These are phyloP conservation scores for Rhogogaster chlorosoma DNA, from an alignment of 2,888 invertebrate species.

Conservation along the genomic window DNA sequence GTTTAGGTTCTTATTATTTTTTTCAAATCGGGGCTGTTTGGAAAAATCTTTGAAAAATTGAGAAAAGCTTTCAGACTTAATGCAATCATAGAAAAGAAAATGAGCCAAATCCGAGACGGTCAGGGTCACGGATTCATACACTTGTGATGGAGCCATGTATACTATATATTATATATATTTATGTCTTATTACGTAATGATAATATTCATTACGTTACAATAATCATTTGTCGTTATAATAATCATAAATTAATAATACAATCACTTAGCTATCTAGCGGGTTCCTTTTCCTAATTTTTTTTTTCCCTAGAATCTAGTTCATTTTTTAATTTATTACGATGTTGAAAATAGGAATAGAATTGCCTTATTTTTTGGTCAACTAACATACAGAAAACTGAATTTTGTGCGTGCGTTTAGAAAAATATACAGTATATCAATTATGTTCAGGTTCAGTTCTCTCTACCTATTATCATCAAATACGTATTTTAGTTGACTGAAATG, in stretches of 20 bases:
- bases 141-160: too few relatives aligned
- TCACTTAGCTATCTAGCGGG: slow-evolving; percentile 61
- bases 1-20: too few relatives aligned
- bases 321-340: neutral
- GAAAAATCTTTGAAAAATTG: too few relatives aligned
- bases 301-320: slow-evolving; percentile 15
- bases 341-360: neutral
- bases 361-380: slow-evolving; percentile 56
- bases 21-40: too few relatives aligned
- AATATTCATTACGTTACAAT: slow-evolving; percentile 63
- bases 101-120: too few relatives aligned
- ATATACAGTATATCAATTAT: slow-evolving; percentile 66
- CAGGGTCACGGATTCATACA: too few relatives aligned
- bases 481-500: neutral
- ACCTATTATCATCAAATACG: slow-evolving; percentile 1
- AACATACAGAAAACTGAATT: slow-evolving; percentile 61
- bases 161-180: slow-evolving; percentile 30
- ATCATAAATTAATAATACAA: slow-evolving; percentile 67
- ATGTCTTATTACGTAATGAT: slow-evolving; percentile 58
- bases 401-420: slow-evolving; percentile 67
- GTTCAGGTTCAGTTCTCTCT: slow-evolving; percentile 53
- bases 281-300: slow-evolving; percentile 53
- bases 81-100: too few relatives aligned
- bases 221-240: too few relatives aligned
- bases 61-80: too few relatives aligned